Evolutionary conservation across 2,888 invertebrate species (phyloP).

Genomic region (Leucania comma): DNA sequence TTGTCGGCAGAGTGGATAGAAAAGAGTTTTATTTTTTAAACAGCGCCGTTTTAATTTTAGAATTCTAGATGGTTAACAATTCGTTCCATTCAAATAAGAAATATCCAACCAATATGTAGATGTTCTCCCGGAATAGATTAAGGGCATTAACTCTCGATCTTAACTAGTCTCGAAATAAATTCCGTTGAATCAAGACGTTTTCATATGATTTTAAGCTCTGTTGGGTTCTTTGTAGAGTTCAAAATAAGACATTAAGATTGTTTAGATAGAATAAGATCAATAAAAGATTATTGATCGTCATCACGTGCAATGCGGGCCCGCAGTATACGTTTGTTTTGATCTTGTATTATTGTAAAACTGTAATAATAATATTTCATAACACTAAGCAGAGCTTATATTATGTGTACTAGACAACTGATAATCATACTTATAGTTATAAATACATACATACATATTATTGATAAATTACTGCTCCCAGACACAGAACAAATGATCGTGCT

Average conservation of each 20-base stretch:
- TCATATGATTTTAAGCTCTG: slow-evolving; percentile 9
- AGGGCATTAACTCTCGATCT: slow-evolving; percentile 3
- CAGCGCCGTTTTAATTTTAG: no score
- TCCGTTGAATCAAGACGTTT: neutral
- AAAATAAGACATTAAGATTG: slow-evolving; percentile 1
- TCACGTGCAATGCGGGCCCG: neutral
- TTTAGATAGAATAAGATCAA: neutral
- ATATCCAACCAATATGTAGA: neutral
- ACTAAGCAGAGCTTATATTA: no score
- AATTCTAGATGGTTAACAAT: slow-evolving; percentile 5
- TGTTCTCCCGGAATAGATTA: slow-evolving; percentile 28
- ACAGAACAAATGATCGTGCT: no score
- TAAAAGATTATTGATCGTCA: neutral
- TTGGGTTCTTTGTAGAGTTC: neutral
- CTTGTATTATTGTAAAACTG: neutral
- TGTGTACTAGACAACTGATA: no score
- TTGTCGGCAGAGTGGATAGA: no score
- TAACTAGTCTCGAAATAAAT: slow-evolving; percentile 6
- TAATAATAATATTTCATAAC: no score
- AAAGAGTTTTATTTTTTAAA: no score
- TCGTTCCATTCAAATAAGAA: slow-evolving; percentile 25
- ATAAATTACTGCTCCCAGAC: no score
- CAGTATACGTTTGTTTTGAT: neutral
- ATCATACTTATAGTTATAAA: no score
- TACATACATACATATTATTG: no score